Percentiles rank a stretch among this genome's conserved stretches.
phyloP scores from a whole-genome alignment of 2,797 vertebrate genomes.

The Acanthurus lineatus region DNA sequence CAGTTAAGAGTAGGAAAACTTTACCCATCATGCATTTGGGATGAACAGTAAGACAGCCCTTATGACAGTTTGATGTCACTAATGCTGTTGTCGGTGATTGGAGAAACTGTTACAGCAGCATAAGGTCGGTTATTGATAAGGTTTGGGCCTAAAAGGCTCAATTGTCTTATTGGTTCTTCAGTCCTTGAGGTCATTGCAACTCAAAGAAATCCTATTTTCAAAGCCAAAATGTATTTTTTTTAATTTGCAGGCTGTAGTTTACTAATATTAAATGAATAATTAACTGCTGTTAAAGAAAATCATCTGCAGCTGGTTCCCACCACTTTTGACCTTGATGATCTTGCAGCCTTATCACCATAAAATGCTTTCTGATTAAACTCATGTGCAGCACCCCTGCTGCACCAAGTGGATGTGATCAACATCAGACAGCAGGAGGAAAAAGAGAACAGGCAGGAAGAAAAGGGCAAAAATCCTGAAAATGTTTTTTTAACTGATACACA shows the following conservation, averaged over 20 bases:
- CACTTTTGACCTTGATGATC: conserved; percentile 20
- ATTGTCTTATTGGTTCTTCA: not conserved
- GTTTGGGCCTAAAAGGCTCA: too few relatives aligned
- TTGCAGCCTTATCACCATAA: not conserved
- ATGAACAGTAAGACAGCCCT: not conserved
- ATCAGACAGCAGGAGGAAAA: not conserved
- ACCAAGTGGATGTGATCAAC: conserved; percentile 28
- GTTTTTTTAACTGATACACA: conserved; percentile 10
- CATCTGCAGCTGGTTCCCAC: not conserved
- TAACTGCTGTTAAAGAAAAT: not conserved
- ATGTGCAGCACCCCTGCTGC: conserved; percentile 9
- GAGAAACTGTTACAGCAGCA: not conserved
- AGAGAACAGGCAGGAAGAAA: not conserved
- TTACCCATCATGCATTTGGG: not conserved
- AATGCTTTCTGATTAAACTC: conserved; percentile 36
- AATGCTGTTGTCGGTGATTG: not conserved
- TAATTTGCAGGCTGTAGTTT: not conserved
- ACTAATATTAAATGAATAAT: not conserved
- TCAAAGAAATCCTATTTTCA: not conserved
- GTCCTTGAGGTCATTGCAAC: not conserved
- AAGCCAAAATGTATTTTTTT: not conserved
- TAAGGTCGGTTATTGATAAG: too few relatives aligned
- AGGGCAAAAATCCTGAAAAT: conserved; percentile 6
- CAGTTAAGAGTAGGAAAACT: not conserved
- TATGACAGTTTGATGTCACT: not conserved